Evolutionary conservation across 2,797 vertebrate genomes (phyloP).

Genomic region (Australoheros facetus): DNA sequence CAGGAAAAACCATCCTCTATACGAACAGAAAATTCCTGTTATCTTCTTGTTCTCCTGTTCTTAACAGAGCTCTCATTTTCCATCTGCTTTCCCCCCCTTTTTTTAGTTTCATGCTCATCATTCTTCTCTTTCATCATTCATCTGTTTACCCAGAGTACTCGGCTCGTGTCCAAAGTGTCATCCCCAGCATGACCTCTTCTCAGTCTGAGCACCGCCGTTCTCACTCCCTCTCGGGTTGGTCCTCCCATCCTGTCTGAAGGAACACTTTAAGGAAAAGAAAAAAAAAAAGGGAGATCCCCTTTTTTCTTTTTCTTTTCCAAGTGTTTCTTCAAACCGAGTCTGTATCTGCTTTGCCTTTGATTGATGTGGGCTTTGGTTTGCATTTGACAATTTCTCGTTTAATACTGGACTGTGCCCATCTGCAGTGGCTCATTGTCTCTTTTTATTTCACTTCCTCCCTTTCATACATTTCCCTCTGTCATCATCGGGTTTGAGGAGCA

Average conservation of each 20-base stretch:
- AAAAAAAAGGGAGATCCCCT: slow-evolving; percentile 6
- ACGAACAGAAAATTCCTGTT: neutral
- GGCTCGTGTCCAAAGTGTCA: slow-evolving; percentile 77
- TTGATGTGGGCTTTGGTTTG: slow-evolving; percentile 53
- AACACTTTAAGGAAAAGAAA: slow-evolving; percentile 22
- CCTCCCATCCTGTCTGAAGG: slow-evolving; percentile 52
- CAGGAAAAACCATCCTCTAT: neutral
- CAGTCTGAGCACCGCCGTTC: slow-evolving; percentile 74
- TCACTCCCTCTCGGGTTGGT: slow-evolving; percentile 82
- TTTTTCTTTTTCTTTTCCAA: slow-evolving; percentile 29
- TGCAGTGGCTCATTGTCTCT: slow-evolving; percentile 27
- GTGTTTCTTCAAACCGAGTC: slow-evolving; percentile 48
- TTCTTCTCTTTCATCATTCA: slow-evolving; percentile 56
- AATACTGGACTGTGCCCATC: slow-evolving; percentile 7
- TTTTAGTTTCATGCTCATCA: slow-evolving; percentile 47
- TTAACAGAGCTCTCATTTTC: slow-evolving; percentile 12
- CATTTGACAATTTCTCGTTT: slow-evolving; percentile 25
- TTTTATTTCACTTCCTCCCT: slow-evolving; percentile 24
- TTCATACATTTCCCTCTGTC: slow-evolving; percentile 64
- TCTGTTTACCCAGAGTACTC: slow-evolving; percentile 79
- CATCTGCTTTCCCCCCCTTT: slow-evolving; percentile 28
- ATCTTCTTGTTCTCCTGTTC: neutral
- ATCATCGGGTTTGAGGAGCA: slow-evolving; percentile 44
- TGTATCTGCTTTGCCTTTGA: slow-evolving; percentile 44
- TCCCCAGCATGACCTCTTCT: slow-evolving; percentile 70